Evolutionary conservation across 1,140 invertebrate genomes (phyloP), one percentile per base, ranked within the genome.

Genomic region (Rhizoglyphus robini): DNA sequence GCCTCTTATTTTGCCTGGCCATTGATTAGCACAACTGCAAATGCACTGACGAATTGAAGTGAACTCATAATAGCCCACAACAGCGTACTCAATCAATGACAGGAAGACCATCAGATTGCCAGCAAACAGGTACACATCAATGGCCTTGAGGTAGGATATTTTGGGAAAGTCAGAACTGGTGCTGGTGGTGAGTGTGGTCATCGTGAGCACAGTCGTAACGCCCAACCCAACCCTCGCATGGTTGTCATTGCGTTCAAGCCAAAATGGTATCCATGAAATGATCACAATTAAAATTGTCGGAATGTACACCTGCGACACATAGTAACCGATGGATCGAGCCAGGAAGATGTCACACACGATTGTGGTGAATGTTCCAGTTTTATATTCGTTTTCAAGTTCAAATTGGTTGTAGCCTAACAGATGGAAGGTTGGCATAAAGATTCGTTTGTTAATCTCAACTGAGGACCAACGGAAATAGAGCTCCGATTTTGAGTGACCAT

Each of bases 151-250:
- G 63, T 75, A 75, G 36, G 65, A 68, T 11, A 75, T 75, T 70
- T 75, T 75, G 13, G 74, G 75, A 69, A 75, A 73, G 11, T 70
- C 69, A 58, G 72, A 74, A 66, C 75, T 75, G 1, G 75, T 76
- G 11, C 72, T 75, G 38, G 75, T 76, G 41, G 73, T 76, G 31
- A 75, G 67, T 23, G 74, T 75, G 4, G 75, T 76, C 70, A 75
- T 76, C 51, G 74, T 75, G 11, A 75, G 68, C 32, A 75, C 73
- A 1, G 71, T 72, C 34, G 72, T 75, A 4, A 75, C 75, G 32
- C 75, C 75, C 2, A 75, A 61, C 11, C 73, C 75, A 13, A 75
- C 74, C 25, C 71, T 38, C 20, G 75, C 74, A 18, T 74, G 75
- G 18, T 67, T 69, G 25, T 75, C 74, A 61, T 76, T 73, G 3